Base-by-base conservation (phyloP, 2,113 vertebrate genomes). In the Solea senegalensis region DNA sequence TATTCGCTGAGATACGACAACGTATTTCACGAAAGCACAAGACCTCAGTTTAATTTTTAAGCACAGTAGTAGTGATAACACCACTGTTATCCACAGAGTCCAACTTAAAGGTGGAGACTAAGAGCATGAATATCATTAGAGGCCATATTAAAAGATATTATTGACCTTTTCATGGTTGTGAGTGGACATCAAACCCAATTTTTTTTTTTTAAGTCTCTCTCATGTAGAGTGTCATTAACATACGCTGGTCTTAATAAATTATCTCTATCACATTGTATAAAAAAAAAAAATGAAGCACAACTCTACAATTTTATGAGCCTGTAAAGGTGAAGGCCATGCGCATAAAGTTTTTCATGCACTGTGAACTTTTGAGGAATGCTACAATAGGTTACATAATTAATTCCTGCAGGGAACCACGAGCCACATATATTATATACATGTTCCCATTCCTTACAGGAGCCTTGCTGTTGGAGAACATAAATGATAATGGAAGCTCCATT, bases 301-400 rank as follows among this genome's bases (percentile, higher is more conserved):
- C 95, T 94, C 86, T 90, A 90, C 94, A 92, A 93, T 95, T 96
- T 98, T 96, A 98, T 94, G 95, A 94, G 91, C 93, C 93, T 93
- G 94, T 96, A 96, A 97, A 97, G 95, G 95, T 93, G 95, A 95
- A 94, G 95, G 95, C 90, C 94, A 94, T 91, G 91, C 92, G 95
- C 94, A 97, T 97, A 96, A 94, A 96, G 95, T 95, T 95, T 93
- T 95, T 93, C 93, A 94, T 94, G 92, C 94, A 92, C 91, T 91
- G 91, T 97, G 95, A 98, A 97, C 95, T 96, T 96, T 95, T 93
- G 93, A 88, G 93, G 94, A 91, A 94, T 94, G 94, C 95, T 94
- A 94, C 86, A 82, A 89, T 89, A 89, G 87, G 90, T 92, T 93
- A 91, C 86, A 90, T 95, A 95, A 97, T 97, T 95, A 94, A 95